Evolutionary conservation across 92 coral and sea anemone species (phyloP), one percentile per base, ranked within the genome.

Genomic region (Zoanthus gigantus): DNA sequence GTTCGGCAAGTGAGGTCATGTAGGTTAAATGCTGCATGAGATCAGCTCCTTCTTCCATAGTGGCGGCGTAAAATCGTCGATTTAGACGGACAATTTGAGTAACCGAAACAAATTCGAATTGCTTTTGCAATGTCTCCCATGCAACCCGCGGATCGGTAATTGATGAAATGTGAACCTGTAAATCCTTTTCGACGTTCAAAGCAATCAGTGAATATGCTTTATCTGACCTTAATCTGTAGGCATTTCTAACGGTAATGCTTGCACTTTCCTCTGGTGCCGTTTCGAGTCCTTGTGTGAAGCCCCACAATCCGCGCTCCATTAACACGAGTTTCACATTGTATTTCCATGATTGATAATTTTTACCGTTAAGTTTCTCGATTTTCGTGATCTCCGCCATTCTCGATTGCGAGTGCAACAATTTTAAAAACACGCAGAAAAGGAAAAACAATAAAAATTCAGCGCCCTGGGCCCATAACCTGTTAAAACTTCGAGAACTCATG

Each of bases 241-340:
- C 86, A 71, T 52, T 87, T 67, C 50, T 71, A 1, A 77, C 76
- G 23, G 83, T 9, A 60, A 9, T 44, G 42, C 53, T 86, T 63
- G 90, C 78, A 44, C 44, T 28, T 50, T 86, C 84, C 31, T 77
- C 84, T 44, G 90, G 84, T 77, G 73, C 73, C 44, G 79, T 76
- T 47, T 86, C 69, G 48, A 82, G 85, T 78, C 63, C 90, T 77
- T 91, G 89, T 12, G 90, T 91, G 82, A 93, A 93, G 60, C 96
- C 94, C 92, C 96, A 91, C 57, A 93, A 74, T 9, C 96, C 92
- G 57, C 88, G 83, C 71, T 91, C 94, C 92, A 91, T 93, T 47
- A 90, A 71, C 63, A 93, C 85, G 45, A 93, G 89, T 81, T 90
- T 93, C 74, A 93, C 74, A 69, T 93, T 93, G 93, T 90, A 93